A percentile compares a stretch with the other conserved stretches of the same genome.
Conservation (phyloP, 2,797 vertebrate species). For the Cyprinella venusta region DNA sequence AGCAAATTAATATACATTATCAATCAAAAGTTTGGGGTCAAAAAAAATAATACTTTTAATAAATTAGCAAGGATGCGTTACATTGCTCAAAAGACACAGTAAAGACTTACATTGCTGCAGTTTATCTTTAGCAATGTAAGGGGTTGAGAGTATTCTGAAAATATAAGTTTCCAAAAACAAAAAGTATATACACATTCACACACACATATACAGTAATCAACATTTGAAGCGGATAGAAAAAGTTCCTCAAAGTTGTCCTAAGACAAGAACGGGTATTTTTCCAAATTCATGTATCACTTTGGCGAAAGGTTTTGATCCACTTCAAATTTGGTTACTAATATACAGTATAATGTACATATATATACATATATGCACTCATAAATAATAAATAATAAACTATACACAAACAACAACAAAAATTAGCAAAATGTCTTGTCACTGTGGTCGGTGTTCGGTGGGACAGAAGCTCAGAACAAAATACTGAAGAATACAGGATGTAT, state of each 20-base stretch:
- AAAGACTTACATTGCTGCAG: background rate
- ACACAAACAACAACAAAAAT: background rate
- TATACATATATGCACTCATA: too few species aligned
- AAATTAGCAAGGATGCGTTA: conserved; percentile 1
- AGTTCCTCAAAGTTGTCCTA: too few species aligned
- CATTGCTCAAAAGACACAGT: conserved; percentile 3
- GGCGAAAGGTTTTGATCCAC: too few species aligned
- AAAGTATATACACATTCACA: background rate
- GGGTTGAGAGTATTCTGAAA: background rate
- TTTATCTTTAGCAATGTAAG: background rate
- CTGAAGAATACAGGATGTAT: background rate
- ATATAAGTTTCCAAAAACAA: too few species aligned
- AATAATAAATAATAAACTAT: background rate
- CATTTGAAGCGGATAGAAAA: too few species aligned
- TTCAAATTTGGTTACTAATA: too few species aligned
- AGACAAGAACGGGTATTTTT: too few species aligned
- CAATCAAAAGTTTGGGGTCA: background rate
- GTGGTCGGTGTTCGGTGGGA: background rate
- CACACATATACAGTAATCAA: too few species aligned
- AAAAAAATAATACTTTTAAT: background rate
- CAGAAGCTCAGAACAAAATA: background rate
- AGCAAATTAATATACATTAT: background rate
- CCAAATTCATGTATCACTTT: too few species aligned
- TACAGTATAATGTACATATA: too few species aligned
- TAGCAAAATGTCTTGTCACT: background rate